phyloP scores from a whole-genome alignment of 2,797 vertebrate genomes.

The Aselliscus stoliczkanus region DNA sequence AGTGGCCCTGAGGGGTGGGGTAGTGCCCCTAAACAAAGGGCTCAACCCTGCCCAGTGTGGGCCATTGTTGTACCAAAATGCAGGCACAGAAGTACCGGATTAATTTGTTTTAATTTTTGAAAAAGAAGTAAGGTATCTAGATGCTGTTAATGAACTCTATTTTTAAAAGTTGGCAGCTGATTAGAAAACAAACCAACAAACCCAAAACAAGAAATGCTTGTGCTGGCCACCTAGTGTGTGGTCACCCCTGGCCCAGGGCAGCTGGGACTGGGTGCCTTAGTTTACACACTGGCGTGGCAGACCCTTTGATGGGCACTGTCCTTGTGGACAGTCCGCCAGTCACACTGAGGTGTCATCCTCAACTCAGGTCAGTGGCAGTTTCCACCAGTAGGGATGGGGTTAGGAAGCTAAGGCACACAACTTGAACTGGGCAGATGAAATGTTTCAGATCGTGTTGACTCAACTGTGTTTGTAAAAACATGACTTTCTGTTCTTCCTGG shows the following conservation, averaged over 20 bases:
- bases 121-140: not conserved
- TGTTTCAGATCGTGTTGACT: not conserved
- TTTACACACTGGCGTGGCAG: not conserved
- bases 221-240: no score
- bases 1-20: no score
- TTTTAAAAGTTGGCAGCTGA: not conserved
- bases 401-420: not conserved
- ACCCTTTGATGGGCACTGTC: not conserved
- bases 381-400: rapidly evolving
- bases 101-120: not conserved
- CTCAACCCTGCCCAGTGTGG: not conserved
- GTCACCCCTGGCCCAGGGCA: rapidly evolving
- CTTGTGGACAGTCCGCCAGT: not conserved
- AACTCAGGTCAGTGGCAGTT: not conserved
- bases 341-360: not conserved
- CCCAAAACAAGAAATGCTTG: not conserved
- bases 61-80: not conserved
- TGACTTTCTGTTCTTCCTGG: not conserved
- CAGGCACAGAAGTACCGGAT: not conserved
- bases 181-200: not conserved
- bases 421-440: not conserved
- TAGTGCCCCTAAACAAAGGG: not conserved
- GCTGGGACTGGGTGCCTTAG: not conserved
- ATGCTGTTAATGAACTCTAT: not conserved
- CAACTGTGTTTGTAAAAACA: not conserved